Conservation (phyloP, 1,140 invertebrate genomes). For the Hirudo medicinalis region DNA sequence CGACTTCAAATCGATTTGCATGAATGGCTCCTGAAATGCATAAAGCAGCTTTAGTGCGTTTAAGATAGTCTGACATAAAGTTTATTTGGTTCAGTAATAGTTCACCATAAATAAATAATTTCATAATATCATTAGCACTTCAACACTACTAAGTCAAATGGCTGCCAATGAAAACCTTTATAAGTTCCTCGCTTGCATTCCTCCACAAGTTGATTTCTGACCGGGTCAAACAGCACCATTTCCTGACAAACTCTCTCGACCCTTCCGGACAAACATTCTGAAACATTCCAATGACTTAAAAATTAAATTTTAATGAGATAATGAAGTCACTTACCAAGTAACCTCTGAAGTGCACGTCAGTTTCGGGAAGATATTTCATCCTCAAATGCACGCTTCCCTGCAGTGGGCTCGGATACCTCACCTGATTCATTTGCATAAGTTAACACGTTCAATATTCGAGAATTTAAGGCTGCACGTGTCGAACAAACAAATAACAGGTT, state of each 20-base stretch:
- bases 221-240: not conserved
- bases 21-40: not conserved
- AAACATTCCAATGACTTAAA: too few relatives aligned
- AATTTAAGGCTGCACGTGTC: not conserved
- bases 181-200: constrained; percentile 6
- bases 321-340: not conserved
- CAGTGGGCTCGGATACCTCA: not conserved
- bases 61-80: too few relatives aligned
- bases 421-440: not conserved
- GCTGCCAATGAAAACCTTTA: not conserved
- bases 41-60: not conserved
- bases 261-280: not conserved
- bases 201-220: not conserved
- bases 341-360: not conserved
- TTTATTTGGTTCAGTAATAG: too few relatives aligned
- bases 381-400: not conserved
- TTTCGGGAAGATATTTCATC: not conserved
- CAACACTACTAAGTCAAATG: not conserved
- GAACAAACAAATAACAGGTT: not conserved
- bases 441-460: not conserved
- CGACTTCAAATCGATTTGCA: constrained; percentile 4
- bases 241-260: not conserved
- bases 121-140: not conserved
- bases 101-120: too few relatives aligned
- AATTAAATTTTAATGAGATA: too few relatives aligned